Percentiles rank a stretch among this genome's conserved stretches.
phyloP scores from a whole-genome alignment of 2,797 vertebrate species.

The Xyrichtys novacula region DNA sequence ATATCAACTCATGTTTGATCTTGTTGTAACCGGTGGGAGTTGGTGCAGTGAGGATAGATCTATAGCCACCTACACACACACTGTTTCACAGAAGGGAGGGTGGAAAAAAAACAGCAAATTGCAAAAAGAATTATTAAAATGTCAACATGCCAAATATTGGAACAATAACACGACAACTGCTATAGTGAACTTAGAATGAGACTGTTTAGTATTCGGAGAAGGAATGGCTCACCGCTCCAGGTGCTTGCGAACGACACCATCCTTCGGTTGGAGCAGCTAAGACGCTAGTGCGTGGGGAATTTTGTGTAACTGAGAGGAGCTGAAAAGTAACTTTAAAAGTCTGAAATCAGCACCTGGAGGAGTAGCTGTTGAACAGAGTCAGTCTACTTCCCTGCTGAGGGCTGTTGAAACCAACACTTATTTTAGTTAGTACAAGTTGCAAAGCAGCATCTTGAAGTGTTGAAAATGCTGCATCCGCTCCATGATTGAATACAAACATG shows the following conservation, averaged over 20 bases:
- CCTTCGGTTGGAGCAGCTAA: slow-evolving; percentile 10
- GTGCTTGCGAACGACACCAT: slow-evolving; percentile 21
- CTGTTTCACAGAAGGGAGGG: not conserved
- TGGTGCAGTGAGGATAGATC: slow-evolving; percentile 1
- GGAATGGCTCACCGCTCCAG: slow-evolving; percentile 31
- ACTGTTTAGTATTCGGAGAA: slow-evolving; percentile 14
- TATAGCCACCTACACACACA: not conserved
- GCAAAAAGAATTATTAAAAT: slow-evolving; percentile 10
- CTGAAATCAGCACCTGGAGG: slow-evolving; percentile 30
- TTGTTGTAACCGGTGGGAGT: slow-evolving; percentile 3
- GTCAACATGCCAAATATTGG: not conserved
- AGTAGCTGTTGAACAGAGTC: not conserved
- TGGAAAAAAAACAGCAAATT: slow-evolving; percentile 13
- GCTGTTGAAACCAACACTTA: not conserved
- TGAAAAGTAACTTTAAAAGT: slow-evolving; percentile 32
- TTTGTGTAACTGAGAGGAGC: not conserved
- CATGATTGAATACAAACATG: slow-evolving; percentile 18
- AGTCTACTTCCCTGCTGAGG: not conserved
- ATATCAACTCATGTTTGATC: not conserved
- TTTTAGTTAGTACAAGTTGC: not conserved
- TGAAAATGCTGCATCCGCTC: slow-evolving; percentile 26
- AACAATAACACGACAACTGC: slow-evolving; percentile 25
- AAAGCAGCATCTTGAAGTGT: slow-evolving; percentile 16
- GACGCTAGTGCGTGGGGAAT: slow-evolving; percentile 14
- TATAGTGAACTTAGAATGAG: slow-evolving; percentile 19